A percentile compares a stretch with the other conserved stretches of the same genome.
phyloP scores from a whole-genome alignment of 1,140 invertebrate species.

The Andricus grossulariae region DNA sequence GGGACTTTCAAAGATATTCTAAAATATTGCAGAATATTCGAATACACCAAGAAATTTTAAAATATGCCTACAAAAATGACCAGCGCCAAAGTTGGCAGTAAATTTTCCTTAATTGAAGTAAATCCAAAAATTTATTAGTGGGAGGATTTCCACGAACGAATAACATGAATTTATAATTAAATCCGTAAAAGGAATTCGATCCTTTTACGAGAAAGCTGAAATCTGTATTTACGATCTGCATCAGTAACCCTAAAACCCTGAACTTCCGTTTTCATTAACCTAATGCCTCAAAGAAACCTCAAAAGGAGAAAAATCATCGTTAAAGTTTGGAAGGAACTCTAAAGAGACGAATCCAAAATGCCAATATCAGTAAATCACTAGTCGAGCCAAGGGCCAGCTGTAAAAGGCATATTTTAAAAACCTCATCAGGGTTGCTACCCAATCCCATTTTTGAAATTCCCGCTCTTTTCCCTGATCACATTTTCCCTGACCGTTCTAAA shows the following conservation, averaged over 20 bases:
- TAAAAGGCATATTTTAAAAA: constrained; percentile 7
- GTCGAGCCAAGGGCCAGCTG: constrained; percentile 9
- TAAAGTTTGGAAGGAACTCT: constrained; percentile 4
- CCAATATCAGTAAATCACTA: constrained; percentile 23
- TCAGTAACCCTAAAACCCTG: not conserved
- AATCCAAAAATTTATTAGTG: too few species aligned
- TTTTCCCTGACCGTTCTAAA: too few species aligned
- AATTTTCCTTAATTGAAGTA: too few species aligned
- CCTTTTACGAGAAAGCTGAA: constrained; percentile 5
- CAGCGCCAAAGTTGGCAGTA: too few species aligned
- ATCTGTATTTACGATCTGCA: not conserved
- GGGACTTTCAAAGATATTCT: too few species aligned
- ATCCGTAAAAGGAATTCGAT: not conserved
- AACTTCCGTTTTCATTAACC: constrained; percentile 15
- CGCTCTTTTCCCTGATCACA: too few species aligned
- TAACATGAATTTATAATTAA: not conserved
- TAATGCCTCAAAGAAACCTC: constrained; percentile 14
- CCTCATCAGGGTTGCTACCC: not conserved
- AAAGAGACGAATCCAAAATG: not conserved
- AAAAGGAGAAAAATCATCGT: constrained; percentile 12
- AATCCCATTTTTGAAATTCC: not conserved
- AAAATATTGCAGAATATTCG: too few species aligned
- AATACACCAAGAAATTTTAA: too few species aligned
- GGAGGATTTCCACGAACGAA: not conserved
- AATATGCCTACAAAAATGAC: too few species aligned